Evolutionary conservation across 1,140 invertebrate genomes (phyloP).

Genomic region (Plutomurus gul): DNA sequence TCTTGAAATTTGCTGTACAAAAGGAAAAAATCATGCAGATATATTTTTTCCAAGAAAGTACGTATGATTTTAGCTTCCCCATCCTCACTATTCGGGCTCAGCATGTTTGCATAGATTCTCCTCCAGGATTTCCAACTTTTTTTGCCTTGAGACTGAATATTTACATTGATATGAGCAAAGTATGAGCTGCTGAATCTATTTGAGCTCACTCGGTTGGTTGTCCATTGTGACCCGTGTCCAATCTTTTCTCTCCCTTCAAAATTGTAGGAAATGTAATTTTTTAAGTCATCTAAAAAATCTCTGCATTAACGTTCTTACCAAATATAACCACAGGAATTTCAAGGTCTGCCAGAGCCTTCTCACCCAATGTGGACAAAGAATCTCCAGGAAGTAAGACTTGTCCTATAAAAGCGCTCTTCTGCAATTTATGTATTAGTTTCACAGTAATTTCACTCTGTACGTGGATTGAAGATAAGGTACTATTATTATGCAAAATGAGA

Average conservation of each 20-base stretch:
- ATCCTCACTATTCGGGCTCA: neutral
- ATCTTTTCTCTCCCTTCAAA: neutral
- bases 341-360: too few species aligned
- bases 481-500: neutral
- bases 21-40: neutral
- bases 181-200: neutral
- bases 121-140: neutral
- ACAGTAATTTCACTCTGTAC: neutral
- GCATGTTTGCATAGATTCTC: neutral
- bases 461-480: too few species aligned
- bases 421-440: neutral
- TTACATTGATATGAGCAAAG: neutral
- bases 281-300: neutral
- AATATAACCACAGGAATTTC: neutral
- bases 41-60: slow-evolving; percentile 1
- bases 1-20: neutral
- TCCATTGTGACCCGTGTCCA: neutral
- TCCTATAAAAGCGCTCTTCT: neutral
- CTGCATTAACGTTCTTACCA: neutral
- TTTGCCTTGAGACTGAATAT: neutral
- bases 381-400: slow-evolving; percentile 2
- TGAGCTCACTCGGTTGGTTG: neutral
- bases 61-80: neutral
- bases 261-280: too few species aligned
- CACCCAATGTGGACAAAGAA: neutral